Evolutionary conservation across 2,797 vertebrate species (phyloP), one percentile per base, ranked within the genome.

Genomic region (Esox lucius): DNA sequence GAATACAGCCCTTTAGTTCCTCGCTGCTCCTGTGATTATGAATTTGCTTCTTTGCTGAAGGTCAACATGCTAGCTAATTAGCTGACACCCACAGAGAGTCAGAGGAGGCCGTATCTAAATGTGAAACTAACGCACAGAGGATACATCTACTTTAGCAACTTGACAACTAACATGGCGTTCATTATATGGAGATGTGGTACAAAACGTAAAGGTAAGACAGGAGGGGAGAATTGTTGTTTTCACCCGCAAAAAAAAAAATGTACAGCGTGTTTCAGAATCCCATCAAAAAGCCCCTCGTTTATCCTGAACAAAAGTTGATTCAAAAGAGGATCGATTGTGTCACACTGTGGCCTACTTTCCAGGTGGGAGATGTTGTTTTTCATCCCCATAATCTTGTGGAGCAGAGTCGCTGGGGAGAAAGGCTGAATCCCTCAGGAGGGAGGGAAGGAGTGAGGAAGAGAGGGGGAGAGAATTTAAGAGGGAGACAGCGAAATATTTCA

Each of bases 331-430:
- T 80, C 70, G 80, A 83, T 78, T 24, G 70, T 74, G 76, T 85
- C 70, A 78, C 73, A 80, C 84, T 80, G 79, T 92, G 92, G 86
- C 91, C 92, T 91, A 93, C 86, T 92, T 92, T 92, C 78, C 68
- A 79, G 51, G 72, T 86, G 83, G 86, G 89, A 80, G 80, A 77
- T 89, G 84, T 86, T 91, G 89, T 90, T 91, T 88, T 92, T 93
- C 90, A 92, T 89, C 86, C 84, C 81, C 48, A 77, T 76, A 80
- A 84, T 88, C 82, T 80, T 81, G 61, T 84, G 81, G 81, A 88
- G 85, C 80, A 46, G 42, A 81, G 84, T 90, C 90, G 86, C 80
- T 81, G 82, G 88, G 89, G 90, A 77, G 80, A 77, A 73, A 71
- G 56, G 19, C 76, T 83, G 74, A 46, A 46, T 80, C 84, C 86